Evolutionary conservation across 1,140 invertebrate species (phyloP), one percentile per base, ranked within the genome.

Genomic region (Zaprionus inermis): DNA sequence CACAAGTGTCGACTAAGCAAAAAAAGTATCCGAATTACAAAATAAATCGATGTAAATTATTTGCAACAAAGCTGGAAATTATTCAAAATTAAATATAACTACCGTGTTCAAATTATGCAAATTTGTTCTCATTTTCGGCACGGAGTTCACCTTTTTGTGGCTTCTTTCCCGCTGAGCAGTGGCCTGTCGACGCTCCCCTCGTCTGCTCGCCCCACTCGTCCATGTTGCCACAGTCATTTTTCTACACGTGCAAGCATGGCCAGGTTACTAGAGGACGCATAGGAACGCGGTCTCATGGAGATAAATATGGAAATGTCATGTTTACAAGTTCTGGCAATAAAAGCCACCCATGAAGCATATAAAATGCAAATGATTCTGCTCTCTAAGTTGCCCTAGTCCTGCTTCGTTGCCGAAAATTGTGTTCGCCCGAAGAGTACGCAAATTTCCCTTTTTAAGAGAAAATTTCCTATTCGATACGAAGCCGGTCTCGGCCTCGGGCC

Each of bases 261-360:
- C 22, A 41, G 44, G 38, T 34, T 30, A 36, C 12, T 28, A 28
- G 24, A 28, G 44, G 56, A 22, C 44, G 44, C n/a, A 41, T 10
- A 20, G 41, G 22, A 58, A 65, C 16, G 46, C 46, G 56, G 70
- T 54, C 57, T 52, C 70, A 78, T 77, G 66, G 54, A 78, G 66
- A 81, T 78, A 81, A 81, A 81, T 81, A 81, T 81, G 74, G 75
- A 81, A 74, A 81, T 78, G 65, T 81, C 70, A 81, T 81, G 78
- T 81, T 81, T 78, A 81, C 79, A 81, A 77, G 79, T 72, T 77
- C 74, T 66, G 74, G 69, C 64, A 73, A 77, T 80, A 81, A 81
- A 80, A 76, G 79, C 65, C 72, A 75, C 65, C 78, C 76, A 69
- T 32, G 56, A 71, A 65, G 69, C 73, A 51, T 57, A 65, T 64